Percentiles rank a stretch among this genome's conserved stretches.
These are phyloP conservation scores for Poeciliopsis occidentalis DNA, from an alignment of 2,113 vertebrate species.

Conservation along the genomic window DNA sequence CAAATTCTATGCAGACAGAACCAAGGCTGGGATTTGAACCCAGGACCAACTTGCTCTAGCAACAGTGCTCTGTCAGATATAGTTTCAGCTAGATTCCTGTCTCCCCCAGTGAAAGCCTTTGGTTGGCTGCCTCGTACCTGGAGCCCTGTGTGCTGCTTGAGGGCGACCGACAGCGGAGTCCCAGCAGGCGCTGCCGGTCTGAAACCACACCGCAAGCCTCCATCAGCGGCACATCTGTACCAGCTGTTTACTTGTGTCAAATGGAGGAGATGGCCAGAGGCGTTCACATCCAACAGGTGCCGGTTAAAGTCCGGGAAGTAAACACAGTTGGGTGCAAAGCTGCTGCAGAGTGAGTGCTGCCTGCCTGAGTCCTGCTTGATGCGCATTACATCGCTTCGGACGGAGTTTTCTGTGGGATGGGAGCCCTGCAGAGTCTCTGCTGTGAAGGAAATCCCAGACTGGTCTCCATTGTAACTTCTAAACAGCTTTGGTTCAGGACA, in stretches of 20 bases:
- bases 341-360: conserved; percentile 69
- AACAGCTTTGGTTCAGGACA: conserved; percentile 65
- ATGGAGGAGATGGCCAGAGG: conserved; percentile 78
- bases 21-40: too few species aligned
- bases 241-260: conserved; percentile 84
- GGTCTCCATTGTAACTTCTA: conserved; percentile 75
- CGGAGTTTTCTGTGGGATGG: conserved; percentile 77
- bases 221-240: conserved; percentile 74
- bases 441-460: conserved; percentile 57
- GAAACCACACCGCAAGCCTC: conserved; percentile 74
- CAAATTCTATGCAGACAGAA: too few species aligned
- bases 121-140: conserved; percentile 73
- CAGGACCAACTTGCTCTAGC: too few species aligned
- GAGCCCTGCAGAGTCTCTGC: conserved; percentile 62
- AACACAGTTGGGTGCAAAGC: conserved; percentile 75
- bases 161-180: conserved; percentile 81
- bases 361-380: conserved; percentile 74
- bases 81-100: too few species aligned
- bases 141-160: conserved; percentile 86
- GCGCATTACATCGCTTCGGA: conserved; percentile 68
- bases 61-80: too few species aligned
- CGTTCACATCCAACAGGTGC: conserved; percentile 78
- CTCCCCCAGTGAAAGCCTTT: too few species aligned
- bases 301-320: conserved; percentile 77
- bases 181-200: conserved; percentile 78